Percentiles rank a stretch among this genome's conserved stretches.
Evolutionary conservation across 2,888 invertebrate genomes (phyloP).

Genomic region (Tinea semifulvella): DNA sequence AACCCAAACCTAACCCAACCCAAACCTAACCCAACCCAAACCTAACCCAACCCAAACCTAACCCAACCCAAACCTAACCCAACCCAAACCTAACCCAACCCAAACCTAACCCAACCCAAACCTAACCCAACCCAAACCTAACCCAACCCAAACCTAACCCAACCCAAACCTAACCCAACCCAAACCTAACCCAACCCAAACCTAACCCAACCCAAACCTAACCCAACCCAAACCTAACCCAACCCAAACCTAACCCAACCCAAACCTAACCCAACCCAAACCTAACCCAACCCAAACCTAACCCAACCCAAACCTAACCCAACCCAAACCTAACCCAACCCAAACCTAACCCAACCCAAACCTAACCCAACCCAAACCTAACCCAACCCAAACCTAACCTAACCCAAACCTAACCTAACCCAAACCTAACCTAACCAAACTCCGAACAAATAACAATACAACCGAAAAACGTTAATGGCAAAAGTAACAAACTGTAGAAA

Average conservation of each 20-base stretch:
- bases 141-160: slow-evolving; percentile 17
- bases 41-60: slow-evolving; percentile 14
- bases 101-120: slow-evolving; percentile 15
- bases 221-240: slow-evolving; percentile 15
- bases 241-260: slow-evolving; percentile 15
- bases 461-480: slow-evolving; percentile 5
- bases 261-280: slow-evolving; percentile 15
- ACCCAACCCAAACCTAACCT: slow-evolving; percentile 18
- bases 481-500: neutral
- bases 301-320: slow-evolving; percentile 13
- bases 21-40: slow-evolving; percentile 15
- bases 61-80: slow-evolving; percentile 15
- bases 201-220: slow-evolving; percentile 14
- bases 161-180: slow-evolving; percentile 15
- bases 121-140: slow-evolving; percentile 17
- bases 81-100: slow-evolving; percentile 14
- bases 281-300: slow-evolving; percentile 15
- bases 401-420: slow-evolving; percentile 19
- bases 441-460: slow-evolving; percentile 18
- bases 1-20: slow-evolving; percentile 15
- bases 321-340: slow-evolving; percentile 17
- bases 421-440: slow-evolving; percentile 19
- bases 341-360: slow-evolving; percentile 17
- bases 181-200: slow-evolving; percentile 15
- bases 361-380: slow-evolving; percentile 17